These are phyloP conservation scores for Helicorthomorpha holstii DNA, from an alignment of 1,140 invertebrate species.

Conservation along the genomic window DNA sequence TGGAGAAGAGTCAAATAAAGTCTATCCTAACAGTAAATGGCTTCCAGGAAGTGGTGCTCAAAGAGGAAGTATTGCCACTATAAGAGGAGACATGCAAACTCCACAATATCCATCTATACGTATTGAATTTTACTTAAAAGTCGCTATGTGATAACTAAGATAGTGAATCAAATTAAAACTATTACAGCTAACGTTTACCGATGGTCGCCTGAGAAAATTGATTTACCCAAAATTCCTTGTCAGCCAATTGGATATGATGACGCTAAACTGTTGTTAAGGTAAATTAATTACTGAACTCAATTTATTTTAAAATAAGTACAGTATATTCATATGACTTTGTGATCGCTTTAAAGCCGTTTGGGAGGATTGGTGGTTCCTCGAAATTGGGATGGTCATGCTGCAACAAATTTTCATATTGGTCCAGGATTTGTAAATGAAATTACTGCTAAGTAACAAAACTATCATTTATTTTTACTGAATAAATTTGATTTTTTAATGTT, in stretches of 20 bases:
- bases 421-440: background rate
- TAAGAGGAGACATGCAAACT: slow-evolving; percentile 1
- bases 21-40: slow-evolving; percentile 4
- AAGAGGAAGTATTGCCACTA: background rate
- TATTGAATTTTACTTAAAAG: background rate
- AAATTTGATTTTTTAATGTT: too few relatives aligned
- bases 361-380: too few relatives aligned
- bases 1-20: background rate
- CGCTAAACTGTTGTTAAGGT: background rate
- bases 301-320: too few relatives aligned
- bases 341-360: too few relatives aligned
- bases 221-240: background rate
- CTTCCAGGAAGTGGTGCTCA: slow-evolving; percentile 3
- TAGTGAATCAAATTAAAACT: too few relatives aligned
- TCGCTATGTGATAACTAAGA: background rate
- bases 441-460: background rate
- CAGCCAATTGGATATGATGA: background rate
- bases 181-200: background rate
- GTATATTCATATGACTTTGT: too few relatives aligned
- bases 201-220: background rate
- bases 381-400: too few relatives aligned
- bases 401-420: background rate
- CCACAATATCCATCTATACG: slow-evolving; percentile 9
- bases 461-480: background rate
- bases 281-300: background rate